Evolutionary conservation across 2,888 invertebrate species (phyloP).

Genomic region (Lasioglossum pauxillum): DNA sequence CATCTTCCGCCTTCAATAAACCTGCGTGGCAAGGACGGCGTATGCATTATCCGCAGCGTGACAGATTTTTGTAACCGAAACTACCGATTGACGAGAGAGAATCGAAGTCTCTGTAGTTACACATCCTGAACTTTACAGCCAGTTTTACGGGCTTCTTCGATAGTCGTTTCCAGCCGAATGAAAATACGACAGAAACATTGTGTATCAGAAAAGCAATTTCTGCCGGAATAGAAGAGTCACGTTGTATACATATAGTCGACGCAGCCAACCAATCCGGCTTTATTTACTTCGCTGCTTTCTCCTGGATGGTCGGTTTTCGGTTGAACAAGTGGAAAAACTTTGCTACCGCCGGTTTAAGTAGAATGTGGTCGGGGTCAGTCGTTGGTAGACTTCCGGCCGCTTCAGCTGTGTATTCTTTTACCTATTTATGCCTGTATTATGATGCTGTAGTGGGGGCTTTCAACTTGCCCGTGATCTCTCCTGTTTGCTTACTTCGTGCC

Average conservation of each 20-base stretch:
- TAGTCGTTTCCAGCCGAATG: background rate
- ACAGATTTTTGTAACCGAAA: slow-evolving; percentile 28
- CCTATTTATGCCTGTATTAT: background rate
- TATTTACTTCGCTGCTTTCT: slow-evolving; percentile 4
- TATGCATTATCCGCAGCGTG: slow-evolving; percentile 2
- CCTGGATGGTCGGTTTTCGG: background rate
- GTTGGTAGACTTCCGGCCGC: background rate
- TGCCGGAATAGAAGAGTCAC: background rate
- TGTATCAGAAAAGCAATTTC: background rate
- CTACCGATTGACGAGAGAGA: background rate
- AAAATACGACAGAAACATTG: background rate
- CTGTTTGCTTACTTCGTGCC: background rate
- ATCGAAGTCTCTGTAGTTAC: background rate
- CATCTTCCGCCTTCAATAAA: slow-evolving; percentile 35
- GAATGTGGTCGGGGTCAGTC: background rate
- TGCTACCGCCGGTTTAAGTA: background rate
- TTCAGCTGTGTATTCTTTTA: background rate
- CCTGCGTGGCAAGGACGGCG: slow-evolving; percentile 12
- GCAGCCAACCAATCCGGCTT: background rate
- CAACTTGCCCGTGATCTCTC: background rate
- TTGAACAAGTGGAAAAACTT: background rate
- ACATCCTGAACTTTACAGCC: background rate
- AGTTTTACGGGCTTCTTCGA: background rate
- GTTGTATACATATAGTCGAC: background rate
- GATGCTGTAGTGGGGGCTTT: background rate